Base-by-base conservation (phyloP, 2,888 invertebrate species). In the Sarcophaga variegata region DNA sequence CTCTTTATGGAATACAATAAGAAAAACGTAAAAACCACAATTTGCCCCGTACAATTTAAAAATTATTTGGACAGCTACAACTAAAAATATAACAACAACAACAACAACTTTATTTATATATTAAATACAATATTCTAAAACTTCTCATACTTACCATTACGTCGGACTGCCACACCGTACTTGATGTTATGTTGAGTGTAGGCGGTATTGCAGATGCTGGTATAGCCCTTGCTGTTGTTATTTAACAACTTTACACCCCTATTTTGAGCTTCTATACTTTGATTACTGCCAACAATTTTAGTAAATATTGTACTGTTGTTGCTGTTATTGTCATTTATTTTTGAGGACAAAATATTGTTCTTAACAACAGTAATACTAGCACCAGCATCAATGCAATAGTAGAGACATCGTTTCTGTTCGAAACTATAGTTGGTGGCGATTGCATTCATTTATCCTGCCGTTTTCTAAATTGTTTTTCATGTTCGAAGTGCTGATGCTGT, bases 361-460 rank as follows among this genome's bases (percentile, higher is more conserved):
- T 83, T 80, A 14, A 83, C 70, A 59, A 63, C 1, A 14, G 54
- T 4, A 8, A 8, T 37, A 37, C 1, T 6, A 37, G 8, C 8
- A 54, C 14, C 4, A 54, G 4, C 54, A 12, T 12, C 54, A 12
- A 4, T 8, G 54, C 14, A 54, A 14, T 3, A 54, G 54, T 1
- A 14, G 54, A 1, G 8, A 37, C 71, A 64, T 47, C 71, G 67
- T 85, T 87, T 85, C 77, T 85, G 59, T 81, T 85, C 49, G 87
- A 87, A 87, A 79, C 84, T 82, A 84, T 69, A 86, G 8, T 37
- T 37, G 47, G 67, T 78, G 84, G 70, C 45, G 76, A 72, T 86
- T 88, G 89, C 87, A 88, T 88, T 88, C 90, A 90, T 90, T 89
- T 90, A 90, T 89, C 91, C 92, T 89, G 90, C 90, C 91, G 37